Percentiles rank a stretch among this genome's conserved stretches.
These are phyloP conservation scores for Coecobrya sp. DNA, from an alignment of 2,888 invertebrate genomes.

Conservation along the genomic window DNA sequence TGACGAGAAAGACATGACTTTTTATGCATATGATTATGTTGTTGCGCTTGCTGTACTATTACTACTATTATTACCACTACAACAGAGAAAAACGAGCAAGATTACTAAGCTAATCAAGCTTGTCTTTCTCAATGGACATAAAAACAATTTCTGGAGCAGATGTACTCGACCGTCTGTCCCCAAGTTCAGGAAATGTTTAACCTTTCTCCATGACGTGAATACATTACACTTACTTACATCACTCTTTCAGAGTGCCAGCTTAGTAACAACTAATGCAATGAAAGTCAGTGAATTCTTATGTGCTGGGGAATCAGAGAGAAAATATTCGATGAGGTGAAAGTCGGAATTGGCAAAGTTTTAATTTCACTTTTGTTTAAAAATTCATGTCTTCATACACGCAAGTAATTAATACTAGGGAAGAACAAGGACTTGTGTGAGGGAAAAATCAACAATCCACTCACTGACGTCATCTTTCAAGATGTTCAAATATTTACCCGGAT, in stretches of 20 bases:
- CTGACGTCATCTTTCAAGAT: conserved; percentile 4
- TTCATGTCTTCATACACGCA: neutral
- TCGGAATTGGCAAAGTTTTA: neutral
- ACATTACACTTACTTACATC: neutral
- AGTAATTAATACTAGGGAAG: neutral
- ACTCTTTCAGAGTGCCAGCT: neutral
- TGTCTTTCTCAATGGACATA: neutral
- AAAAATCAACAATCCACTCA: neutral
- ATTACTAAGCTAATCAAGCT: neutral
- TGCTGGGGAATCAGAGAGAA: neutral
- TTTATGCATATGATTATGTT: neutral
- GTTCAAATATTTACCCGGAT: conserved; percentile 29
- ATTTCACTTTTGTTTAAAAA: neutral
- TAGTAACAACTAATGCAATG: neutral
- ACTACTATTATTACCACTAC: too few relatives aligned
- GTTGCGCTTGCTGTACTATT: neutral
- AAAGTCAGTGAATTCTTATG: neutral
- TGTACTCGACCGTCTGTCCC: neutral
- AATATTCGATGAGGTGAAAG: neutral
- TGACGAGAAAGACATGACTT: conserved; percentile 1
- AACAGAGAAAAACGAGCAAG: neutral
- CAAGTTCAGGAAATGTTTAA: conserved; percentile 27
- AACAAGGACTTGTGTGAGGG: neutral
- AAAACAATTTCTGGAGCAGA: conserved; percentile 26
- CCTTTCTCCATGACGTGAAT: neutral